Conservation (phyloP, 2,113 vertebrate genomes). For the Sterna hirundo region DNA sequence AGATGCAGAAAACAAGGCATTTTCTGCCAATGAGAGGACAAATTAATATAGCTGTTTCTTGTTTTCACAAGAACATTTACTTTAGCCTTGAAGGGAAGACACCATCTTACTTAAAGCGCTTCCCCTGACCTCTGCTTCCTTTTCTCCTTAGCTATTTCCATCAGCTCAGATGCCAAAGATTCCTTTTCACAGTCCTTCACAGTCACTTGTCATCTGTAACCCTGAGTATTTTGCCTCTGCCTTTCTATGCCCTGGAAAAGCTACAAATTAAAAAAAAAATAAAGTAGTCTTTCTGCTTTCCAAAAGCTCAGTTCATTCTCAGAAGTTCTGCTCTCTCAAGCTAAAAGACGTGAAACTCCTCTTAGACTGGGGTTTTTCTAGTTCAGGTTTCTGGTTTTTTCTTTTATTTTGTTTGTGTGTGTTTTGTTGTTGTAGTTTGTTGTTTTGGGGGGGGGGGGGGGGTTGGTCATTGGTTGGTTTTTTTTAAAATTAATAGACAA, state of each 20-base stretch:
- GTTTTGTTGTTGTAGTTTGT: background rate
- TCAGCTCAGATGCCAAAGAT: conserved; percentile 68
- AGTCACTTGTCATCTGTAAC: conserved; percentile 71
- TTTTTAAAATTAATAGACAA: background rate
- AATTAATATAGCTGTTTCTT: background rate
- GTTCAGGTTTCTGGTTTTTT: background rate
- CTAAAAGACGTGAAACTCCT: conserved; percentile 7
- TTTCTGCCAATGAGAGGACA: background rate
- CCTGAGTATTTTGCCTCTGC: conserved; percentile 66
- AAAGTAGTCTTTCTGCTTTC: background rate
- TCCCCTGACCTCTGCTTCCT: conserved; percentile 39
- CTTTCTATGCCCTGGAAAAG: conserved; percentile 54
- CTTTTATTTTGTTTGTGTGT: background rate
- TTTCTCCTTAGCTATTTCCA: conserved; percentile 75
- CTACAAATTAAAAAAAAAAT: background rate
- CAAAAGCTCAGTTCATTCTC: background rate
- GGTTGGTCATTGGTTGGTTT: background rate
- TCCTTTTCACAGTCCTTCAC: conserved; percentile 63
- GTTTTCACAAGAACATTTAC: conserved; percentile 9
- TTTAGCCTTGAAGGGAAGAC: conserved; percentile 7
- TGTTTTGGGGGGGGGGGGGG: too few species aligned
- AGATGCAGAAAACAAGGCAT: background rate
- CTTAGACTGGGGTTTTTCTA: background rate
- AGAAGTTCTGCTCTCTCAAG: background rate
- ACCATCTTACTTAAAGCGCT: background rate